Conservation (phyloP, 1,140 invertebrate species). For the Lepidurus couesii region DNA sequence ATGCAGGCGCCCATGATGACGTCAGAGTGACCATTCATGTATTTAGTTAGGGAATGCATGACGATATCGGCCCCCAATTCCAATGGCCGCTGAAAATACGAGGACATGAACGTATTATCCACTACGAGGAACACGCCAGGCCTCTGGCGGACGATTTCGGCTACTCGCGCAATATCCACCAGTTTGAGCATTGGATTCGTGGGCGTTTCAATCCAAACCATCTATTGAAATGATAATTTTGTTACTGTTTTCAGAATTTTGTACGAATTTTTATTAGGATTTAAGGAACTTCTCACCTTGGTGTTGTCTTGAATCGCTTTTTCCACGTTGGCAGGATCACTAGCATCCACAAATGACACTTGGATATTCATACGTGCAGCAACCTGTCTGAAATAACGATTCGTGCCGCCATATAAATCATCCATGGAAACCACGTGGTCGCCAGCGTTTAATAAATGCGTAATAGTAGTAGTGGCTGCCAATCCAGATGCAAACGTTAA, state of each 20-base stretch:
- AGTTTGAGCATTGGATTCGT: constrained; percentile 95
- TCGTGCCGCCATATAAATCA: constrained; percentile 93
- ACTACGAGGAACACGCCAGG: constrained; percentile 78
- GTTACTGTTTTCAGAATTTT: not conserved
- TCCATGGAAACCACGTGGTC: constrained; percentile 89
- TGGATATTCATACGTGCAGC: constrained; percentile 62
- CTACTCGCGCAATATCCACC: constrained; percentile 74
- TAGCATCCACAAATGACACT: constrained; percentile 75
- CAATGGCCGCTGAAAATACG: constrained; percentile 91
- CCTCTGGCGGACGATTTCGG: constrained; percentile 54
- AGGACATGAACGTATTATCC: constrained; percentile 94
- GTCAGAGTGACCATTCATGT: constrained; percentile 97
- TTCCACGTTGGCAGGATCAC: constrained; percentile 59
- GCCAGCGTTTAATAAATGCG: constrained; percentile 67
- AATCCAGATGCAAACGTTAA: constrained; percentile 83
- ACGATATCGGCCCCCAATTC: constrained; percentile 86
- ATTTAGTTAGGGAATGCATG: constrained; percentile 93
- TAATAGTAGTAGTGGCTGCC: constrained; percentile 70
- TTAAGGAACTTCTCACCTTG: constrained; percentile 55
- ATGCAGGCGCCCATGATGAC: constrained; percentile 91
- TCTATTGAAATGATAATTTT: constrained; percentile 50
- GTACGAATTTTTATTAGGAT: not conserved
- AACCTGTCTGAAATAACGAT: constrained; percentile 56
- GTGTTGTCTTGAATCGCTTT: constrained; percentile 73
- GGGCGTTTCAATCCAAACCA: constrained; percentile 95